phyloP scores from a whole-genome alignment of 2,113 vertebrate genomes.

The Chinchilla lanigera region DNA sequence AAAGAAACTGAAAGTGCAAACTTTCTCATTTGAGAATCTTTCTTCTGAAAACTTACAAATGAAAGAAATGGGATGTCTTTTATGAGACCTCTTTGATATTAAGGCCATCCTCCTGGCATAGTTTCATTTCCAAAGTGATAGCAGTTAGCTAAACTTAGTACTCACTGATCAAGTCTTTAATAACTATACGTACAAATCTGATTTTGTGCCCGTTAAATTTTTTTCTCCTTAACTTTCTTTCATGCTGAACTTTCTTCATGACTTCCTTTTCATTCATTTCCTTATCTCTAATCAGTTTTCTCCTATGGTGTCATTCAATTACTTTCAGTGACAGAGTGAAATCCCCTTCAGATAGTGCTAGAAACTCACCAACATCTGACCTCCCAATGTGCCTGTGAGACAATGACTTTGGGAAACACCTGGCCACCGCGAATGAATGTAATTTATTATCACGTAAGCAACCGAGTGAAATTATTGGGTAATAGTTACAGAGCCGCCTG shows the following conservation, averaged over 20 bases:
- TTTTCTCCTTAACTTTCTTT: not conserved
- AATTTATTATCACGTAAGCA: conserved; percentile 22
- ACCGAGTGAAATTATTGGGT: not conserved
- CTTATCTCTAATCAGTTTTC: not conserved
- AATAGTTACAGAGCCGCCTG: not conserved
- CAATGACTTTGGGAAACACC: not conserved
- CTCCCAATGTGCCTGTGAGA: not conserved
- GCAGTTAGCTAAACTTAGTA: not conserved
- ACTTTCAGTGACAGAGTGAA: not conserved
- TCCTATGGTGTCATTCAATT: not conserved
- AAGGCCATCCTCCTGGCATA: not conserved
- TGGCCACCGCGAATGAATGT: not conserved
- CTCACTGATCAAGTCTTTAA: not conserved
- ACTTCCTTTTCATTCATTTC: not conserved
- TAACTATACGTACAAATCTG: not conserved
- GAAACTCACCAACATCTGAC: not conserved
- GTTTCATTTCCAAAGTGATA: not conserved
- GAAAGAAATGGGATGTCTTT: not conserved
- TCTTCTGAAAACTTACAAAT: not conserved
- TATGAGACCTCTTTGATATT: not conserved
- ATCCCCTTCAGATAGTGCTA: not conserved
- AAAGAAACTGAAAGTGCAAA: not conserved
- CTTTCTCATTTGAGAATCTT: not conserved
- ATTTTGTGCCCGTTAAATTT: not conserved
- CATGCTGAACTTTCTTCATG: not conserved